Percentiles rank a stretch among this genome's conserved stretches.
These are phyloP conservation scores for Lota lota DNA, from an alignment of 2,113 vertebrate genomes.

Conservation along the genomic window DNA sequence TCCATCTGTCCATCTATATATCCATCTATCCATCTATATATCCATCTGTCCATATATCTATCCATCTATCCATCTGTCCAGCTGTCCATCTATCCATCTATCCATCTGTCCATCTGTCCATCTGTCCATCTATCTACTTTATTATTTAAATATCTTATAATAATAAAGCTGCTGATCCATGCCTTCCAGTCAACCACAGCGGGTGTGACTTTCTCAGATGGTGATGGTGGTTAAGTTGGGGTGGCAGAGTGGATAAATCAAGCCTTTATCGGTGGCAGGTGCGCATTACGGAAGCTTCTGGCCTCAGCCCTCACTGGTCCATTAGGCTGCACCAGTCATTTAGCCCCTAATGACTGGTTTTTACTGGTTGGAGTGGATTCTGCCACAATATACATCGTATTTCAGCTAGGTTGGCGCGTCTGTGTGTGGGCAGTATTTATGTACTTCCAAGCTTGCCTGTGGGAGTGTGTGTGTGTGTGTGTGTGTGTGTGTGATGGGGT, in stretches of 20 bases:
- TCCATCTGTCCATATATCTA: neutral
- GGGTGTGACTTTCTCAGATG: too few relatives aligned
- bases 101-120: too few relatives aligned
- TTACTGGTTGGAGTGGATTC: slow-evolving; percentile 34
- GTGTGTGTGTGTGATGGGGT: neutral
- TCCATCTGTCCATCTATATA: too few relatives aligned
- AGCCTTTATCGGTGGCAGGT: slow-evolving; percentile 35
- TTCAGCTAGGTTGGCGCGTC: neutral
- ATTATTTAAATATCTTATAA: slow-evolving; percentile 1
- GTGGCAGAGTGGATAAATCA: slow-evolving; percentile 37
- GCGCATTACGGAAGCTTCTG: slow-evolving; percentile 41
- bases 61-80: neutral
- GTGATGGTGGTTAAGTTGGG: too few relatives aligned
- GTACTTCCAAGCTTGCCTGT: slow-evolving; percentile 14
- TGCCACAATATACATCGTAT: slow-evolving; percentile 41
- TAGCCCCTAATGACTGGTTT: slow-evolving; percentile 55
- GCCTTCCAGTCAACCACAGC: too few relatives aligned
- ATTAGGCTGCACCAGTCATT: slow-evolving; percentile 54
- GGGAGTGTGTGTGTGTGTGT: slow-evolving; percentile 5
- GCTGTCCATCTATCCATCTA: neutral
- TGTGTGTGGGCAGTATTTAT: neutral
- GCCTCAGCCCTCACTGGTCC: slow-evolving; percentile 34
- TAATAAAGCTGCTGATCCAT: too few relatives aligned
- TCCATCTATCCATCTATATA: neutral
- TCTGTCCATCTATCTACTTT: neutral